phyloP scores from a whole-genome alignment of 2,888 invertebrate species.

The Glyphotaelius pellucidus region DNA sequence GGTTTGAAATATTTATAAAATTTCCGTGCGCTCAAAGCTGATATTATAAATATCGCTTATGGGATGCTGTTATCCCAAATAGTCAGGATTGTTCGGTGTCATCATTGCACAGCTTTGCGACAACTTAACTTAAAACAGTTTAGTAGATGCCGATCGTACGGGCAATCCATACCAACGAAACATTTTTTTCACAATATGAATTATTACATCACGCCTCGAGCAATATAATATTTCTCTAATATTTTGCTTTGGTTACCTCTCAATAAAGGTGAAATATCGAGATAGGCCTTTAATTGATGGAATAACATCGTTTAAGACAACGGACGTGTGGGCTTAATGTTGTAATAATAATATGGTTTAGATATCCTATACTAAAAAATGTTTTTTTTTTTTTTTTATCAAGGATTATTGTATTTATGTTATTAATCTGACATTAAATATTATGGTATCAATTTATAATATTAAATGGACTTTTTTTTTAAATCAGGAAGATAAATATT shows the following conservation, averaged over 20 bases:
- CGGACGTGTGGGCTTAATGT: background rate
- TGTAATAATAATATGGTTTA: background rate
- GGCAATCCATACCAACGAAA: background rate
- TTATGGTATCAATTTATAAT: background rate
- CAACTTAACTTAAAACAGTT: background rate
- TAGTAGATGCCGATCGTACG: background rate
- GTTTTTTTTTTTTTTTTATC: background rate
- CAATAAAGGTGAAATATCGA: slow-evolving; percentile 9
- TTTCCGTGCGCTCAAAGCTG: too few species aligned
- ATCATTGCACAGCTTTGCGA: background rate
- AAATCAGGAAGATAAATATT: background rate
- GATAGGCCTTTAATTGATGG: slow-evolving; percentile 24
- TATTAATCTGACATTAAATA: background rate
- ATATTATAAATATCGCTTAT: too few species aligned
- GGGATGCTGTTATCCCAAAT: too few species aligned
- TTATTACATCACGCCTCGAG: background rate
- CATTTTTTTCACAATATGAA: too few species aligned
- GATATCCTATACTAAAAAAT: background rate
- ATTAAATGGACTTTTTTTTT: background rate
- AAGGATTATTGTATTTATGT: background rate
- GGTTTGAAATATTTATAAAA: too few species aligned
- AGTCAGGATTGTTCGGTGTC: too few species aligned
- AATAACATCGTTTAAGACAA: background rate
- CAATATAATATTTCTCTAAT: background rate
- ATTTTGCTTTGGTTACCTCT: slow-evolving; percentile 16